Evolutionary conservation across 2,888 invertebrate genomes (phyloP).

Genomic region (Epistrophe eligans): DNA sequence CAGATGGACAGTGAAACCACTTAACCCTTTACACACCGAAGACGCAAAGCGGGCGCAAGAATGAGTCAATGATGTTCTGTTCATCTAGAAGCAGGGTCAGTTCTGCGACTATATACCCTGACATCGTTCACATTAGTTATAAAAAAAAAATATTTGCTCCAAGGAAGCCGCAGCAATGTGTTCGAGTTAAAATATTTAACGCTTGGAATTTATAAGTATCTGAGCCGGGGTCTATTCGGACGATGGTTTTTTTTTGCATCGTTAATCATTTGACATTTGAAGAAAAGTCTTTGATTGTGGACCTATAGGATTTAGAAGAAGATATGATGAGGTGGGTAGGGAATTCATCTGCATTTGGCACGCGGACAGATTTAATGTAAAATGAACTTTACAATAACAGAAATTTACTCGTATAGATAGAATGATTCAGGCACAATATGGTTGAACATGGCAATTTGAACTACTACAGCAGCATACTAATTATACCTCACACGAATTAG

Average conservation of each 20-base stretch:
- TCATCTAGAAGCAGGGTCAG: slow-evolving; percentile 57
- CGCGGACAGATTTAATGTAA: slow-evolving; percentile 61
- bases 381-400: slow-evolving; percentile 46
- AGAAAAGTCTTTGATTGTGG: slow-evolving; percentile 34
- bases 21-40: slow-evolving; percentile 59
- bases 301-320: slow-evolving; percentile 6
- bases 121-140: slow-evolving; percentile 43
- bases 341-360: slow-evolving; percentile 59
- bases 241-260: slow-evolving; percentile 50
- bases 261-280: slow-evolving; percentile 74
- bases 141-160: slow-evolving; percentile 29
- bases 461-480: slow-evolving; percentile 68
- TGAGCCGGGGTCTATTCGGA: slow-evolving; percentile 6
- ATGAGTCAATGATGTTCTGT: slow-evolving; percentile 30
- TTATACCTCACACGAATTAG: slow-evolving; percentile 72
- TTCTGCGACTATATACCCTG: slow-evolving; percentile 10
- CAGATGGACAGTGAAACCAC: slow-evolving; percentile 66
- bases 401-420: neutral
- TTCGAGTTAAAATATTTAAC: slow-evolving; percentile 60
- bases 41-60: neutral
- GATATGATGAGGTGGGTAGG: slow-evolving; percentile 15
- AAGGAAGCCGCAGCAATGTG: slow-evolving; percentile 44
- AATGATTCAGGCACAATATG: slow-evolving; percentile 6
- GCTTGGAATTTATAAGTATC: slow-evolving; percentile 44
- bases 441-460: slow-evolving; percentile 66